phyloP scores from a whole-genome alignment of 2,797 vertebrate species.

The Lacerta bilineata region DNA sequence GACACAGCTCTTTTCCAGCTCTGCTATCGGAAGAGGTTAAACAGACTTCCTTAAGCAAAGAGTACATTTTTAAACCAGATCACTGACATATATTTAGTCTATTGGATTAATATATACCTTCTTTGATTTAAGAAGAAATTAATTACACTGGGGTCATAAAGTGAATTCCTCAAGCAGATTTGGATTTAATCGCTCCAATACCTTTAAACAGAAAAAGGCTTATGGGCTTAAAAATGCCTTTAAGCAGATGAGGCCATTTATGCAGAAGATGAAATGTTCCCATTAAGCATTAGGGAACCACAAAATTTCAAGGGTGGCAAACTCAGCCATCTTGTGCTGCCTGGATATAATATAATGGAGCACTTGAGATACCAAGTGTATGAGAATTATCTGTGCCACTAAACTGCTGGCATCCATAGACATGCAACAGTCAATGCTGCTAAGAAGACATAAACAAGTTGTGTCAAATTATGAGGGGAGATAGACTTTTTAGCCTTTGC shows the following conservation, averaged over 20 bases:
- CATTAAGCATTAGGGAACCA: conserved; percentile 3
- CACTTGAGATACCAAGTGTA: conserved; percentile 1
- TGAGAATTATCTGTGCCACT: not conserved
- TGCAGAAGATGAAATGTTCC: conserved; percentile 2
- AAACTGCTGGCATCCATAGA: too few relatives aligned
- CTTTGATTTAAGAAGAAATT: conserved; percentile 56
- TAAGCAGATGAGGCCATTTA: conserved; percentile 11
- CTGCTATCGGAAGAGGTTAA: not conserved
- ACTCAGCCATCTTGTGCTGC: not conserved
- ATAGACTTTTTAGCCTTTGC: not conserved
- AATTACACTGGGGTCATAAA: conserved; percentile 53
- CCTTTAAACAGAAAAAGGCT: conserved; percentile 8
- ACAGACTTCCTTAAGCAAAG: conserved; percentile 35
- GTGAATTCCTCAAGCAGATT: not conserved
- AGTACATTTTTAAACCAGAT: conserved; percentile 43
- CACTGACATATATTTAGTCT: conserved; percentile 26
- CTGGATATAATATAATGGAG: not conserved
- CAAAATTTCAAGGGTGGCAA: not conserved
- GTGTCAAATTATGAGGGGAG: too few relatives aligned
- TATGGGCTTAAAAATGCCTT: not conserved
- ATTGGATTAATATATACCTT: conserved; percentile 28
- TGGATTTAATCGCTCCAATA: conserved; percentile 24
- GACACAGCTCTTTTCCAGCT: too few relatives aligned
- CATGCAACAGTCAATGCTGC: not conserved
- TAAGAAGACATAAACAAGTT: not conserved